Evolutionary conservation across 2,797 vertebrate genomes (phyloP).

Genomic region (Limosa lapponica): DNA sequence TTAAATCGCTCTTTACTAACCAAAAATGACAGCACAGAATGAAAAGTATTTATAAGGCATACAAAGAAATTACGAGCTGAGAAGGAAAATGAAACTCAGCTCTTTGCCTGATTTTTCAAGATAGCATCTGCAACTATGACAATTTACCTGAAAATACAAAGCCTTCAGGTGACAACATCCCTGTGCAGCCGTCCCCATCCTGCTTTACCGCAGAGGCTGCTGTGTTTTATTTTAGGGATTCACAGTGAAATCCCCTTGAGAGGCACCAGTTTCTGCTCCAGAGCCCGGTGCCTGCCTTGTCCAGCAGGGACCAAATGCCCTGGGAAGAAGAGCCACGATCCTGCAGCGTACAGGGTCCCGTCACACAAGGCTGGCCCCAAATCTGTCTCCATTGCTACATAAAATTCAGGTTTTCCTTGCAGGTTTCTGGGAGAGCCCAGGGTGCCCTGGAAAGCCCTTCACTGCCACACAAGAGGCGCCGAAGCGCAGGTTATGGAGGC

Average conservation of each 20-base stretch:
- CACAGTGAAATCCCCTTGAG: not conserved
- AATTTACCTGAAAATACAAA: not conserved
- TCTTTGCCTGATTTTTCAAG: not conserved
- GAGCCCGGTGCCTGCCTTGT: not conserved
- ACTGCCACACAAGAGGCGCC: fast-evolving
- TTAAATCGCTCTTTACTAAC: not conserved
- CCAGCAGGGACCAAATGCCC: not conserved
- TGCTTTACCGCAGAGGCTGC: not conserved
- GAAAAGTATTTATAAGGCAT: not conserved
- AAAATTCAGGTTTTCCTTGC: not conserved
- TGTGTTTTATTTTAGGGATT: not conserved
- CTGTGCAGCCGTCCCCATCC: not conserved
- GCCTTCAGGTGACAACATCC: not conserved
- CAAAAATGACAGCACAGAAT: conserved; percentile 17
- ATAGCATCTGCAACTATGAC: not conserved
- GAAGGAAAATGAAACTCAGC: not conserved
- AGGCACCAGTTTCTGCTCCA: not conserved
- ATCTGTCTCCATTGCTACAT: fast-evolving
- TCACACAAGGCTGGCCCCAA: no score
- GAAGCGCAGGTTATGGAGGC: not conserved
- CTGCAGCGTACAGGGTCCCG: not conserved
- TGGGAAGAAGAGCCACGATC: not conserved
- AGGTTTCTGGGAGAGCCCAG: not conserved
- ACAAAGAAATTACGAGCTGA: not conserved
- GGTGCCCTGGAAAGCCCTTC: not conserved